Evolutionary conservation across 1,140 invertebrate species (phyloP), one percentile per base, ranked within the genome.

Genomic region (Trichoplusia ni): DNA sequence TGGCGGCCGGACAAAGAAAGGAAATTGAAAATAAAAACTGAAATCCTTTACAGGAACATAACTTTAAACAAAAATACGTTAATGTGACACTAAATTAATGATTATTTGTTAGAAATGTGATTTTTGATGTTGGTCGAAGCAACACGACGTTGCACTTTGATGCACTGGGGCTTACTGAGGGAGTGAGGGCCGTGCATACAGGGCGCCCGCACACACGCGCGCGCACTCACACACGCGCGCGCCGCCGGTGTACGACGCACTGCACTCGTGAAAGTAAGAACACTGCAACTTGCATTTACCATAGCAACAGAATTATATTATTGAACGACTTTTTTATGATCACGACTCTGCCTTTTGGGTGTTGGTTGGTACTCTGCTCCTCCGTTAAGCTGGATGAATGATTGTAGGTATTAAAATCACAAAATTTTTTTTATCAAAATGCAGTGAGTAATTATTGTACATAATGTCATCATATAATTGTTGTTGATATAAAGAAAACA

Each of bases 111-210:
- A 58, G 31, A 58, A 42, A 33, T 1, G 0, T 1, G 0, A 25
- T 27, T 56, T 27, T 19, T 19, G 3, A 18, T 18, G 8, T 27
- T 27, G 9, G 16, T 6, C 14, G 23, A 44, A 11, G 16, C 23
- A 56, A 40, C 44, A 40, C 64, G 64, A 31, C 70, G 75, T 66
- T 83, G 82, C 82, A 85, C 35, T 68, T 69, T 69, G 69, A 69
- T 85, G 81, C 82, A 85, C 69, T 67, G 61, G 44, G 59, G 67
- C 60, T 67, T 79, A 85, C 82, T 85, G 82, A 79, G 79, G 79
- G 80, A n/a, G n/a, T n/a, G n/a, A n/a, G n/a, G 67, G 73, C 44
- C 60, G 35, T 82, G 81, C 79, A 81, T 18, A 77, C 81, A 81
- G 81, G 75, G 37, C 37, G 75, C 69, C 53, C 59, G 64, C 75